phyloP scores from a whole-genome alignment of 2,797 vertebrate genomes.

The Ammospiza maritima region DNA sequence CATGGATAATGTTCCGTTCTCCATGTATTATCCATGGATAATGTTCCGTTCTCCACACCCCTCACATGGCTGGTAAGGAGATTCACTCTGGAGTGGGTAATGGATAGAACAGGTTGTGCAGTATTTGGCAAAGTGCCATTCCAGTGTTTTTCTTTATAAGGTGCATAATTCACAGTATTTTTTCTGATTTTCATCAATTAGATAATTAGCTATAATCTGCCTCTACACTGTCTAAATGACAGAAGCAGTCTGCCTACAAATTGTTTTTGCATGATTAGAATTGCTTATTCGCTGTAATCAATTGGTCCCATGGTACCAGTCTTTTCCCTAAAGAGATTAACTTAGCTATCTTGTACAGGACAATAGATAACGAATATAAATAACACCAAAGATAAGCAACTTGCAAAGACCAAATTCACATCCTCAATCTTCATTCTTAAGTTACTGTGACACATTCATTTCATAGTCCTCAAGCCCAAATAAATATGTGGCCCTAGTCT shows the following conservation, averaged over 20 bases:
- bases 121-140: background rate
- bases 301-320: background rate
- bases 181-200: background rate
- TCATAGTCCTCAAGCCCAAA: background rate
- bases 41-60: background rate
- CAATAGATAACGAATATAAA: background rate
- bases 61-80: background rate
- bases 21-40: background rate
- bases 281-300: background rate
- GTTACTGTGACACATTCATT: background rate
- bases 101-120: background rate
- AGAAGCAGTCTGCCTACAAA: background rate
- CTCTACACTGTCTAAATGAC: background rate
- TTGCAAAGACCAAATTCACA: background rate
- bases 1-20: background rate
- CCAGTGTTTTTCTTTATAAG: background rate
- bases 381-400: background rate
- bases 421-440: background rate
- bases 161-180: background rate
- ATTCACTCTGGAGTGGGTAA: background rate
- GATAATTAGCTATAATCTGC: background rate
- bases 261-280: background rate
- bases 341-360: background rate
- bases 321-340: background rate
- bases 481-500: background rate